Evolutionary conservation across 1,140 invertebrate genomes (phyloP), one percentile per base, ranked within the genome.

Genomic region (Drosophila grimshawi): DNA sequence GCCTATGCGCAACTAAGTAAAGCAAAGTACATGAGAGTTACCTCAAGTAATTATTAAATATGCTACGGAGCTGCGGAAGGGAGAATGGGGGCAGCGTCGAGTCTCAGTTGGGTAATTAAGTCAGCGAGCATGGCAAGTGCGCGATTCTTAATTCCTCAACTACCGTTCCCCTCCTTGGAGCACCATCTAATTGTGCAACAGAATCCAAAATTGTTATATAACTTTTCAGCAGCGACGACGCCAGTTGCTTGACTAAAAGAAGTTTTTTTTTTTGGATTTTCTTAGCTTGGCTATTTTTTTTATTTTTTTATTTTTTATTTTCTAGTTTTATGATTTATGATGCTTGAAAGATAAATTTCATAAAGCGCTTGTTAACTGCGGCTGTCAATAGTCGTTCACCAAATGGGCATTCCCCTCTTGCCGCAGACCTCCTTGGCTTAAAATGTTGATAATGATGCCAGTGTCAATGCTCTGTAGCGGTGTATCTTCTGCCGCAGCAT

Each of bases 311-410:
- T 64, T 49, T 43, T 62, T 77, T 73, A 55, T 41, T 37, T 64
- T 79, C 11, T 49, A 39, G 52, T 29, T 60, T 59, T 77, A 77
- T 89, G 83, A 89, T 88, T 88, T 88, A 88, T 88, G 83, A 89
- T 89, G 83, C 83, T 83, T 88, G 83, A 88, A 88, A 88, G 85
- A 88, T 88, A 88, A 89, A 80, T 83, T 89, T 76, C 72, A 60
- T 69, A 75, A 80, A 89, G 67, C 73, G 70, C 65, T 83, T 72
- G 83, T 78, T 89, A 89, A 80, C 77, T 80, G 78, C 79, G 65
- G 63, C 85, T 88, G 83, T 88, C 83, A 88, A 88, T 88, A 89
- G 74, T 80, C 69, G 72, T 76, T 79, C 62, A 67, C 32, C 60
- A 61, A 48, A 48, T 60, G 62, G 60, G 2, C 43, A 5, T 4